These are phyloP conservation scores for Hymenochirus boettgeri DNA, from an alignment of 2,113 vertebrate genomes.

Conservation along the genomic window DNA sequence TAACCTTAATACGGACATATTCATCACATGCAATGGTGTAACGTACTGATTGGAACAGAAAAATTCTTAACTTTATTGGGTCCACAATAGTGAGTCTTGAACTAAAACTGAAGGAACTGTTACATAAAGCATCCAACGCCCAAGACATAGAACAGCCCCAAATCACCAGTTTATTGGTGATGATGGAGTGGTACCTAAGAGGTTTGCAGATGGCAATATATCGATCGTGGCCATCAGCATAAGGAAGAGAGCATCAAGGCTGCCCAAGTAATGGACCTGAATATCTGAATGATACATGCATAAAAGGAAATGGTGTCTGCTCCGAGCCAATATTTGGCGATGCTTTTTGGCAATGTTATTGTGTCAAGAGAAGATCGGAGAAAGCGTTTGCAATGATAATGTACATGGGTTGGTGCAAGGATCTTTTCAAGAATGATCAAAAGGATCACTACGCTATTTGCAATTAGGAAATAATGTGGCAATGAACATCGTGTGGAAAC, in stretches of 20 bases:
- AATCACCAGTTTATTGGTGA: neutral
- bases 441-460: too few relatives aligned
- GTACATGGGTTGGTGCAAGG: too few relatives aligned
- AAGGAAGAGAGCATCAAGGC: neutral
- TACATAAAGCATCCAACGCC: neutral
- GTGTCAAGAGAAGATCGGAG: too few relatives aligned
- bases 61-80: neutral
- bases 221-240: neutral
- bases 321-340: constrained; percentile 6
- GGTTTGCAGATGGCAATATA: constrained; percentile 1
- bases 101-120: neutral
- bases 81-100: neutral
- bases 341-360: constrained; percentile 7
- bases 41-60: neutral
- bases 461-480: too few relatives aligned
- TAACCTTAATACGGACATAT: neutral
- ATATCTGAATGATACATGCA: neutral
- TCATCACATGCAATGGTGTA: neutral
- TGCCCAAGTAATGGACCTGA: neutral
- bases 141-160: neutral
- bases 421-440: too few relatives aligned
- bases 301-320: neutral
- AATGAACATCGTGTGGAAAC: too few relatives aligned
- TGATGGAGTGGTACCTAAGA: constrained; percentile 2
- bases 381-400: too few relatives aligned